Base-by-base conservation (phyloP, 2,797 vertebrate genomes). In the Muscicapa striata region DNA sequence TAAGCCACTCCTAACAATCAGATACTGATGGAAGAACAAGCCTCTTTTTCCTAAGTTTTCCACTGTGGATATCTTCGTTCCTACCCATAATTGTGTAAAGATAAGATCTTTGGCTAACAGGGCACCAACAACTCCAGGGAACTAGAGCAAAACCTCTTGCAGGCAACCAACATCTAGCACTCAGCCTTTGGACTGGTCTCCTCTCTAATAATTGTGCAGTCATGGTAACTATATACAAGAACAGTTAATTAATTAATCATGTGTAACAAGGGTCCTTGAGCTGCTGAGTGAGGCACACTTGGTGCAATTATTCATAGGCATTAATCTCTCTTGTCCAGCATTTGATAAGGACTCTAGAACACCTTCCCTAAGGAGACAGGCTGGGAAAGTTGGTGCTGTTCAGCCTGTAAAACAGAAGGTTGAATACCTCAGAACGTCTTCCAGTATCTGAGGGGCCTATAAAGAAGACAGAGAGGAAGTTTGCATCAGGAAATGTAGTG, bases 211-310 rank as follows among this genome's bases (percentile, higher is more conserved):
- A 83, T 64, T 59, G 34, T 67, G 45, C 16, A 48, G 41, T 76
- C 10, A 1, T 84, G 57, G 57, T 87, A 82, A 93, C 94, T 89
- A 91, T 52, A 40, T 30, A 79, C 12, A 80, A 22, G 54, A 70
- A 78, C 75, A 82, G 6, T 83, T 80, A 89, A 89, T 95, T 89
- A 66, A n/a, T 84, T 92, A 85, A 89, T 90, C 41, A 57, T 57
- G n/a, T 77, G 54, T 74, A 62, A 84, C 45, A 74, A 84, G 67
- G 57, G 90, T 79, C 80, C 70, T 89, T 95, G 68, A 89, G 75
- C 77, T 90, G 64, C n/a, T 9, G 26, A 84, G 55, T 0, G 1
- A 91, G 46, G 77, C 62, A 49, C 9, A 34, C 0, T 40, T 13
- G 0, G 27, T 3, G 2, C 62, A 75, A 70, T 94, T 95, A 82